Evolutionary conservation across 2,797 vertebrate genomes (phyloP).

Genomic region (Etheostoma nigrum): DNA sequence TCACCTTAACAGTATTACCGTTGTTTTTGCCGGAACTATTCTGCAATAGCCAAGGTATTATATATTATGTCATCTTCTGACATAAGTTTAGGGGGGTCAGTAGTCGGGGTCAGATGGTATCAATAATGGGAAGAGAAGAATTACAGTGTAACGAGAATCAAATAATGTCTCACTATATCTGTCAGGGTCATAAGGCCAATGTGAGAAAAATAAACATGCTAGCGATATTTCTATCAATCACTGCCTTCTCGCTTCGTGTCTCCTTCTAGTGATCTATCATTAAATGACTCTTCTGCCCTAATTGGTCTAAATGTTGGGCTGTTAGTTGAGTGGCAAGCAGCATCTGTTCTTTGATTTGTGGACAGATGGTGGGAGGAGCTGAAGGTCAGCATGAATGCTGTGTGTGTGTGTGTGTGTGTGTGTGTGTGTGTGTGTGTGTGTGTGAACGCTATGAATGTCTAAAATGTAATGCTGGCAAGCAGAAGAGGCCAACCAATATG

Average conservation of each 20-base stretch:
- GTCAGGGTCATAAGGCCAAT: constrained; percentile 25
- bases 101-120: constrained; percentile 22
- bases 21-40: neutral
- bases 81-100: constrained; percentile 4
- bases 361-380: constrained; percentile 79
- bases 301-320: constrained; percentile 78
- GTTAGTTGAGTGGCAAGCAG: constrained; percentile 78
- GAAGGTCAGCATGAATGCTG: constrained; percentile 74
- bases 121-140: constrained; percentile 14
- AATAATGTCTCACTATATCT: constrained; percentile 30
- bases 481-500: constrained; percentile 40
- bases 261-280: constrained; percentile 62
- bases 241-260: constrained; percentile 39
- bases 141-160: constrained; percentile 14
- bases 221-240: constrained; percentile 60
- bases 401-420: constrained; percentile 21
- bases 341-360: constrained; percentile 81
- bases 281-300: constrained; percentile 73
- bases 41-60: neutral
- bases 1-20: neutral
- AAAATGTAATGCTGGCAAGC: constrained; percentile 43
- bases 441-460: constrained; percentile 28
- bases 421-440: constrained; percentile 22
- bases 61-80: neutral
- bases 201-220: constrained; percentile 55